These are phyloP conservation scores for Ips typographus DNA, from an alignment of 1,140 invertebrate species.

Conservation along the genomic window DNA sequence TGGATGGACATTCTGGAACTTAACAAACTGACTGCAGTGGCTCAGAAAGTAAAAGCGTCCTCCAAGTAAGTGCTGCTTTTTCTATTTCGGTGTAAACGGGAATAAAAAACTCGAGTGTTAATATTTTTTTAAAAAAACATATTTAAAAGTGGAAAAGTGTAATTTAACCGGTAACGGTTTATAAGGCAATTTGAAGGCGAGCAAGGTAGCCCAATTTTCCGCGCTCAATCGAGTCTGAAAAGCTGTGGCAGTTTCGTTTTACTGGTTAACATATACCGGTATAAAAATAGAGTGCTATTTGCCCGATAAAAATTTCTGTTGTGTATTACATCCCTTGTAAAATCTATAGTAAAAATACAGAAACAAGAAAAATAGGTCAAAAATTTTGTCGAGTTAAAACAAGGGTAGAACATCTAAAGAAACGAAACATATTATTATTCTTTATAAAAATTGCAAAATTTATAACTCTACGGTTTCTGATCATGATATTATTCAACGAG, in stretches of 20 bases:
- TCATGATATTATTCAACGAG: no score
- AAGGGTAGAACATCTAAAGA: no score
- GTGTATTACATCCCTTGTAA: no score
- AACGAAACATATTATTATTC: no score
- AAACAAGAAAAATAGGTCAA: no score
- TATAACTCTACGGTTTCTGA: no score
- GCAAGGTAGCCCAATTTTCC: conserved; percentile 20
- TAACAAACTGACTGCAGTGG: conserved; percentile 44
- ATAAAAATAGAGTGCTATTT: conserved; percentile 13
- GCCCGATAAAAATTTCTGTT: conserved; percentile 6
- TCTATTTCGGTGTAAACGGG: not conserved
- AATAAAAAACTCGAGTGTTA: not conserved
- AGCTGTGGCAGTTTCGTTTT: conserved; percentile 8
- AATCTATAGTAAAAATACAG: no score
- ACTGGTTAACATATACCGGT: conserved; percentile 12
- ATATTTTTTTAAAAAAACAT: conserved; percentile 1
- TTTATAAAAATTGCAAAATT: no score
- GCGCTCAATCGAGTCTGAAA: conserved; percentile 21
- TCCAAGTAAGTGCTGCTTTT: conserved; percentile 45
- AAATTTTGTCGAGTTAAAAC: no score
- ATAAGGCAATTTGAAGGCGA: conserved; percentile 27
- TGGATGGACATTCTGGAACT: conserved; percentile 51
- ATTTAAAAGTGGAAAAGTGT: not conserved
- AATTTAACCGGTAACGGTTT: conserved; percentile 15
- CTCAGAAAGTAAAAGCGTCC: conserved; percentile 40